Conservation (phyloP, 2,888 invertebrate genomes). For the Eupithecia pulchellata region DNA sequence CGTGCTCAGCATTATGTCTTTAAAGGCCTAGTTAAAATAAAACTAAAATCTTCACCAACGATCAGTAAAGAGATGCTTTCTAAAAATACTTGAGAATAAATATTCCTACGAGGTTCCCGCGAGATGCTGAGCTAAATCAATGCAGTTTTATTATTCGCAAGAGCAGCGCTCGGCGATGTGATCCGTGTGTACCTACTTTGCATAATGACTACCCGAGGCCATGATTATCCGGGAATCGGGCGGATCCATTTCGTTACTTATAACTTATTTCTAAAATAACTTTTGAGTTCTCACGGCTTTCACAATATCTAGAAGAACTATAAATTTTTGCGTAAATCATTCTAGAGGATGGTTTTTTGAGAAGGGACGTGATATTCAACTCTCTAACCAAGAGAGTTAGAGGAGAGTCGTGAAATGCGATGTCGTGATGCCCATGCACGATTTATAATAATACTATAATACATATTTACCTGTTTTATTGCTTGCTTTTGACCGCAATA, state of each 20-base stretch:
- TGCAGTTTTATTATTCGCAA: conserved; percentile 15
- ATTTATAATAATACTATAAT: no score
- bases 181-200: conserved; percentile 23
- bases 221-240: neutral
- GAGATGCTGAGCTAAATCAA: conserved; percentile 26
- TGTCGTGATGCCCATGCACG: no score
- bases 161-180: conserved; percentile 18
- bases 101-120: neutral
- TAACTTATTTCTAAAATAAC: neutral
- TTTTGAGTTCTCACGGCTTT: neutral
- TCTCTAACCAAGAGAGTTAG: no score
- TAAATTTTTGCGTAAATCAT: no score
- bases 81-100: neutral
- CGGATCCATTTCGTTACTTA: neutral
- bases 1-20: neutral
- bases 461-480: no score
- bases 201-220: conserved; percentile 22
- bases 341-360: no score
- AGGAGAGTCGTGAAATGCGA: no score
- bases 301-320: neutral
- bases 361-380: no score
- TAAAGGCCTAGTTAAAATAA: neutral
- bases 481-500: no score
- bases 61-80: neutral
- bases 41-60: neutral